These are phyloP conservation scores for Galendromus occidentalis DNA, from an alignment of 1,140 invertebrate genomes.

Conservation along the genomic window DNA sequence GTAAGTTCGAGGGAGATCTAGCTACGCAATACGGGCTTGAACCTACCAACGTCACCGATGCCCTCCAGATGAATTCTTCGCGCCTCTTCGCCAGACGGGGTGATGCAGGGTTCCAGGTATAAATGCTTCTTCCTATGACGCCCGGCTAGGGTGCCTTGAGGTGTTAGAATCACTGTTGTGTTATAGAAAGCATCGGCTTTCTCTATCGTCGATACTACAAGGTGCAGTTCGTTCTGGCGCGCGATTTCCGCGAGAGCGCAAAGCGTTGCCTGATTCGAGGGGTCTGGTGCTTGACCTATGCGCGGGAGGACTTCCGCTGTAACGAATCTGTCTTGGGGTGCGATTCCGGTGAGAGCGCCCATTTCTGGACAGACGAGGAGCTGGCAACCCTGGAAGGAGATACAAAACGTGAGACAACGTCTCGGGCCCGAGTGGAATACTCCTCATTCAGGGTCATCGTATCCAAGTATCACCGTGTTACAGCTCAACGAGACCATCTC, in stretches of 20 bases:
- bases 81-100: background rate
- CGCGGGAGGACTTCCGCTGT: background rate
- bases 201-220: background rate
- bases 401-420: too few species aligned
- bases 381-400: background rate
- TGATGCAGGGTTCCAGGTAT: background rate
- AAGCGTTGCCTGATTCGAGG: background rate
- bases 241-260: background rate
- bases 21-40: background rate
- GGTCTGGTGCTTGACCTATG: background rate
- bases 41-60: background rate
- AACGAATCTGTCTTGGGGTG: background rate
- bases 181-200: background rate
- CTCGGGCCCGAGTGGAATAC: too few species aligned
- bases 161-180: background rate
- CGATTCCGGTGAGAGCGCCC: background rate
- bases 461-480: too few species aligned
- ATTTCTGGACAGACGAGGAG: background rate
- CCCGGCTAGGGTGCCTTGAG: background rate
- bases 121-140: background rate
- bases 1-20: background rate
- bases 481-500: too few species aligned
- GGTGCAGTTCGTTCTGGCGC: background rate
- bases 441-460: too few species aligned
- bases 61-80: background rate